Percentiles rank a stretch among this genome's conserved stretches.
Conservation (phyloP, 23 tunicate genomes). For the Trididemnum nubilum region DNA sequence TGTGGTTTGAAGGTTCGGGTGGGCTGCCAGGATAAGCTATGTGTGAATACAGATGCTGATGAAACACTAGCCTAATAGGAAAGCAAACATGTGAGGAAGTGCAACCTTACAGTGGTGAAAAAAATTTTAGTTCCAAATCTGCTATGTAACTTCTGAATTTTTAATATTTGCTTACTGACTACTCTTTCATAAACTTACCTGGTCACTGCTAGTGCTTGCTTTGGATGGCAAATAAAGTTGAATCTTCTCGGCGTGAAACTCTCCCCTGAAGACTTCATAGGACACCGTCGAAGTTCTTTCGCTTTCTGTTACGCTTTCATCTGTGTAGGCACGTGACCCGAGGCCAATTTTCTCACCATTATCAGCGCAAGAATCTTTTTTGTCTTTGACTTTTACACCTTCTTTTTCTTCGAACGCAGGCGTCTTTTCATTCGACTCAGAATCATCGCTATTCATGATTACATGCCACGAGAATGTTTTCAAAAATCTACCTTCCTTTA, state of each 20-base stretch:
- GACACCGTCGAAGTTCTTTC: constrained; percentile 23
- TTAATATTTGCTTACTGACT: no score
- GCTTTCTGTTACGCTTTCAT: constrained; percentile 14
- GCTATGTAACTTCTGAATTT: no score
- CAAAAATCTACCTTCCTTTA: not conserved
- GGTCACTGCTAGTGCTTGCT: constrained; percentile 3
- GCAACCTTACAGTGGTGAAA: no score
- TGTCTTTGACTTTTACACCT: not conserved
- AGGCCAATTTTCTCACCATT: not conserved
- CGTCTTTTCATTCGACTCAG: not conserved
- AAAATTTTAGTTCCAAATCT: no score
- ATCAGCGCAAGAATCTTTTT: not conserved
- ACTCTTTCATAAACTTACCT: no score
- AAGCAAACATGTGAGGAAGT: no score
- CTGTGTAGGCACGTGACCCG: constrained; percentile 13
- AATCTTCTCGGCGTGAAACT: constrained; percentile 33
- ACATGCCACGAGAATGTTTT: not conserved
- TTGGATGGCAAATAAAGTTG: not conserved
- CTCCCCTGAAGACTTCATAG: constrained; percentile 36
- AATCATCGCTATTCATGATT: constrained; percentile 6
- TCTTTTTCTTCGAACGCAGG: not conserved
- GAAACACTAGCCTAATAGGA: no score
- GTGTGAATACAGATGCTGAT: no score
- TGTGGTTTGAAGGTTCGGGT: no score
- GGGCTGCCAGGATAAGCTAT: no score